A percentile compares a stretch with the other conserved stretches of the same genome.
These are phyloP conservation scores for Odocoileus hemionus DNA, from an alignment of 2,113 vertebrate genomes.

Conservation along the genomic window DNA sequence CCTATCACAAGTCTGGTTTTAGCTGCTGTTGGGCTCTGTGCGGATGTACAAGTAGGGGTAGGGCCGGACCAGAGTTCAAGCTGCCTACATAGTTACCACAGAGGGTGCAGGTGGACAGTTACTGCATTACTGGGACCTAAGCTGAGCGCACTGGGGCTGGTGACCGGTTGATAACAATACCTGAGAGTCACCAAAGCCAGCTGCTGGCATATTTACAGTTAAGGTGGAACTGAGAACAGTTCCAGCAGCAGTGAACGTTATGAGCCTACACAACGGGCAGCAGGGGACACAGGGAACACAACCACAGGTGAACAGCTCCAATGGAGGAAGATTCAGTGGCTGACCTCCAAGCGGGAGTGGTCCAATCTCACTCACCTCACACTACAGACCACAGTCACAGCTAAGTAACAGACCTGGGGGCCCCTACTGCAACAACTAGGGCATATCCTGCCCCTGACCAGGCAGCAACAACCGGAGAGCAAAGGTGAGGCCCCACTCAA, in stretches of 20 bases:
- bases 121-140: not conserved
- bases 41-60: not conserved
- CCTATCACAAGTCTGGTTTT: not conserved
- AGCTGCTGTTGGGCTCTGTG: not conserved
- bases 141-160: not conserved
- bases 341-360: not conserved
- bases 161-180: not conserved
- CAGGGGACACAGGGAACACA: not conserved
- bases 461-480: not conserved
- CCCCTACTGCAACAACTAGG: not conserved
- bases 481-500: not conserved
- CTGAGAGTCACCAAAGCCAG: not conserved
- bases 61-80: not conserved
- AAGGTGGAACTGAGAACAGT: not conserved
- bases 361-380: not conserved
- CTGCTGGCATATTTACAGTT: not conserved
- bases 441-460: not conserved
- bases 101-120: not conserved
- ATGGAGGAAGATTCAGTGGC: not conserved
- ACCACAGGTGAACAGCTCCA: not conserved
- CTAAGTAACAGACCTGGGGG: not conserved
- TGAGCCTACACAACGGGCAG: not conserved
- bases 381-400: not conserved
- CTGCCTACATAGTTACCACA: not conserved
- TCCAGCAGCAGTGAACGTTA: not conserved